Evolutionary conservation across 2,797 vertebrate genomes (phyloP).

Genomic region (Carapus acus): DNA sequence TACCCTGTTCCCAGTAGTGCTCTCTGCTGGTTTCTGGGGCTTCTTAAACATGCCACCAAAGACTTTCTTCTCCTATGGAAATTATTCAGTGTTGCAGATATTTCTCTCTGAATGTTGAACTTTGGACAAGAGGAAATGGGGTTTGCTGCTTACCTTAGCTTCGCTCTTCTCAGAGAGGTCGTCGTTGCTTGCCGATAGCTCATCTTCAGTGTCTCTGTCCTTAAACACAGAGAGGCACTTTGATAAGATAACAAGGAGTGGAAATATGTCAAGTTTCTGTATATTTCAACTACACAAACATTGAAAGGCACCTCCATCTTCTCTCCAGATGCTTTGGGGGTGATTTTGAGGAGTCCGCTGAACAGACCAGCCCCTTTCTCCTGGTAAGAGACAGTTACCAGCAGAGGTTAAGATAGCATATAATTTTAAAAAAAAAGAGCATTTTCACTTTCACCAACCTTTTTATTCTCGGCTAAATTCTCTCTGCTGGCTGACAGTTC

Average conservation of each 20-base stretch:
- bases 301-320: slow-evolving; percentile 28
- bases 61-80: slow-evolving; percentile 55
- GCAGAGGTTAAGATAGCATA: neutral
- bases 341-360: slow-evolving; percentile 46
- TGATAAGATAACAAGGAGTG: neutral
- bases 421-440: too few relatives aligned
- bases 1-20: slow-evolving; percentile 37
- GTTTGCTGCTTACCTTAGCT: slow-evolving; percentile 40
- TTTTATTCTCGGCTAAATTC: slow-evolving; percentile 43
- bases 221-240: slow-evolving; percentile 31
- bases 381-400: slow-evolving; percentile 34
- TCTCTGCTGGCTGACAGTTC: slow-evolving; percentile 41
- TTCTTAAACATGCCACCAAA: slow-evolving; percentile 61
- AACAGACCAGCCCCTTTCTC: slow-evolving; percentile 49
- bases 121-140: too few relatives aligned
- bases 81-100: neutral
- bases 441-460: slow-evolving; percentile 27
- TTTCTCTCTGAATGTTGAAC: neutral
- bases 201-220: slow-evolving; percentile 38
- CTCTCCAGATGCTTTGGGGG: slow-evolving; percentile 32
- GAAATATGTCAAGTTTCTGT: neutral
- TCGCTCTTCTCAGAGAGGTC: slow-evolving; percentile 29
- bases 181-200: slow-evolving; percentile 29
- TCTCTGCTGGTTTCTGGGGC: slow-evolving; percentile 47
- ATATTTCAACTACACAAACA: neutral